phyloP scores from a whole-genome alignment of 2,888 invertebrate species.

The Litoditis marina region DNA sequence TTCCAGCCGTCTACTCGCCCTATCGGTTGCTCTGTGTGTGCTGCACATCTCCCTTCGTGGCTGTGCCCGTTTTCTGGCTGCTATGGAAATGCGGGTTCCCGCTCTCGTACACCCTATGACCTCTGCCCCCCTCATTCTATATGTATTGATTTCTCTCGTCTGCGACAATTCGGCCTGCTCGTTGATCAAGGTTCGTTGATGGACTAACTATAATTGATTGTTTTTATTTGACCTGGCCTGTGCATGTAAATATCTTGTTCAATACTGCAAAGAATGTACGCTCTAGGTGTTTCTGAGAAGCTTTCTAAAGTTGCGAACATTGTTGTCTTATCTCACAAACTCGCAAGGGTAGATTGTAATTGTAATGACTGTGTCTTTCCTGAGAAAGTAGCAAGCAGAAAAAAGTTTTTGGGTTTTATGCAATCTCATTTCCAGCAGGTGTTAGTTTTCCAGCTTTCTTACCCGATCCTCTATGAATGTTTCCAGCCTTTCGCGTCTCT shows the following conservation, averaged over 20 bases:
- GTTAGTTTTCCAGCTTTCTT: too few relatives aligned
- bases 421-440: too few relatives aligned
- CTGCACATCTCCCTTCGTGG: conserved; percentile 46
- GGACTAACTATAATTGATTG: too few relatives aligned
- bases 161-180: conserved; percentile 26
- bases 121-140: conserved; percentile 38
- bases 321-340: too few relatives aligned
- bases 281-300: too few relatives aligned
- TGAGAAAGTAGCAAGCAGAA: too few relatives aligned
- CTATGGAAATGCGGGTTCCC: conserved; percentile 45
- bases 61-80: conserved; percentile 52
- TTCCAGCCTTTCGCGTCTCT: conserved; percentile 18
- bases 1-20: conserved; percentile 33
- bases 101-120: conserved; percentile 48
- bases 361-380: too few relatives aligned
- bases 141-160: conserved; percentile 20
- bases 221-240: too few relatives aligned
- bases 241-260: background rate
- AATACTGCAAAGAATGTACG: too few relatives aligned
- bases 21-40: conserved; percentile 33
- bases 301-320: too few relatives aligned
- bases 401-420: too few relatives aligned
- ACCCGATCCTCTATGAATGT: background rate
- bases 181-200: conserved; percentile 5
- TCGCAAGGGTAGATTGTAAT: too few relatives aligned